Percentiles rank a stretch among this genome's conserved stretches.
Evolutionary conservation across 2,888 invertebrate species (phyloP).

Genomic region (Apomyelois bistriatella): DNA sequence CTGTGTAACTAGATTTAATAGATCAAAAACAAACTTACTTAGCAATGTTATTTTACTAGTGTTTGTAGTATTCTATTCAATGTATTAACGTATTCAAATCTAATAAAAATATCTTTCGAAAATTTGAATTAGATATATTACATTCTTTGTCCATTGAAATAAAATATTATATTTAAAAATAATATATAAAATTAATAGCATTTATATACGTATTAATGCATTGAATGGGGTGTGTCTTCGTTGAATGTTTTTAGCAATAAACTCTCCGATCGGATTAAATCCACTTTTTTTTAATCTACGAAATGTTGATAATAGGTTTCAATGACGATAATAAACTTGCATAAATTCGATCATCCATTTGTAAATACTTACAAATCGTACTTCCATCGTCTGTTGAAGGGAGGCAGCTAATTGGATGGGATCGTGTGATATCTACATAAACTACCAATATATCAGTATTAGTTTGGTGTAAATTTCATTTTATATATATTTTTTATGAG

Average conservation of each 20-base stretch:
- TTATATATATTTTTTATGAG: conserved; percentile 21
- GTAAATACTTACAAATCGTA: conserved; percentile 54
- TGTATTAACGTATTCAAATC: conserved; percentile 41
- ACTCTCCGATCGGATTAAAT: conserved; percentile 25
- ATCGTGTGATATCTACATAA: conserved; percentile 60
- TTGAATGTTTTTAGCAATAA: conserved; percentile 21
- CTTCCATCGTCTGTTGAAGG: conserved; percentile 40
- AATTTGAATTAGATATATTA: conserved; percentile 38
- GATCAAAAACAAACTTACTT: conserved; percentile 35
- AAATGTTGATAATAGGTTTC: conserved; percentile 25
- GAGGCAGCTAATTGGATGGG: conserved; percentile 36
- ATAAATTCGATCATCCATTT: conserved; percentile 45
- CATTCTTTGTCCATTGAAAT: conserved; percentile 50
- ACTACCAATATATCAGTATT: conserved; percentile 53
- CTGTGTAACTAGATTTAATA: conserved; percentile 55
- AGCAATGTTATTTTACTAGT: conserved; percentile 27
- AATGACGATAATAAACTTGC: conserved; percentile 41
- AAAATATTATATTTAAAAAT: conserved; percentile 25
- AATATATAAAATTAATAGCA: conserved; percentile 26
- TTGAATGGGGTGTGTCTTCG: conserved; percentile 44
- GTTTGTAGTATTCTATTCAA: conserved; percentile 42
- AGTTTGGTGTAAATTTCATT: conserved; percentile 37
- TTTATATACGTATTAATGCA: conserved; percentile 43
- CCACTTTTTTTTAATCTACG: conserved; percentile 30
- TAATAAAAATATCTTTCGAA: conserved; percentile 16